Conservation (phyloP, 2,113 vertebrate species). For the Geococcyx californianus region DNA sequence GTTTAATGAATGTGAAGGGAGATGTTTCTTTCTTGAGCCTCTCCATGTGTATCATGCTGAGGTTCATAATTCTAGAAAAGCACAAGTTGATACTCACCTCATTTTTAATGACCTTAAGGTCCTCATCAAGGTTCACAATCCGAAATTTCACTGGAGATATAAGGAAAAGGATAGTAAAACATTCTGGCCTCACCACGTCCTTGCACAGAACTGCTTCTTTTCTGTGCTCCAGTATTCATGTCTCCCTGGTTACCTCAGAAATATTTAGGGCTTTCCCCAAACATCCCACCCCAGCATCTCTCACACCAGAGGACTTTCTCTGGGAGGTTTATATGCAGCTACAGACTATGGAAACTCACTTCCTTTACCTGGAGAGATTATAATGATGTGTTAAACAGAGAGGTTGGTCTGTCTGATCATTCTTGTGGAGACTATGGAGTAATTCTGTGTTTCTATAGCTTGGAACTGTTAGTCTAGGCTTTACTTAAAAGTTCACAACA, state of each 20-base stretch:
- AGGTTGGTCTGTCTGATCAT: background rate
- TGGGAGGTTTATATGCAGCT: background rate
- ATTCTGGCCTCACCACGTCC: background rate
- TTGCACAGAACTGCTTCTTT: background rate
- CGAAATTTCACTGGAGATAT: slow-evolving; percentile 42
- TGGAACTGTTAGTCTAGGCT: background rate
- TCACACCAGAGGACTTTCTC: background rate
- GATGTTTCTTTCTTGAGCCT: background rate
- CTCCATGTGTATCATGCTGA: background rate
- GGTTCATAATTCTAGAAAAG: background rate
- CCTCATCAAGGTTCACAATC: slow-evolving; percentile 33
- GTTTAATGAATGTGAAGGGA: background rate
- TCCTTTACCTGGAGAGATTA: background rate
- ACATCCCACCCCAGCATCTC: background rate
- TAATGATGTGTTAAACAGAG: background rate
- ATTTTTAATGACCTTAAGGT: slow-evolving; percentile 37
- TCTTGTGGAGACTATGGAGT: background rate
- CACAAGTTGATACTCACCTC: background rate
- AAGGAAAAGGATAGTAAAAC: background rate
- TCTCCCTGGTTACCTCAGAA: background rate
- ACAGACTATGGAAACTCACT: background rate
- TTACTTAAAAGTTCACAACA: background rate
- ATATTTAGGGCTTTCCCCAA: background rate
- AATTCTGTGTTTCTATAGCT: background rate
- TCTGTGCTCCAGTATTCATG: background rate